phyloP scores from a whole-genome alignment of 2,888 invertebrate genomes.

The Leucophenga montana region DNA sequence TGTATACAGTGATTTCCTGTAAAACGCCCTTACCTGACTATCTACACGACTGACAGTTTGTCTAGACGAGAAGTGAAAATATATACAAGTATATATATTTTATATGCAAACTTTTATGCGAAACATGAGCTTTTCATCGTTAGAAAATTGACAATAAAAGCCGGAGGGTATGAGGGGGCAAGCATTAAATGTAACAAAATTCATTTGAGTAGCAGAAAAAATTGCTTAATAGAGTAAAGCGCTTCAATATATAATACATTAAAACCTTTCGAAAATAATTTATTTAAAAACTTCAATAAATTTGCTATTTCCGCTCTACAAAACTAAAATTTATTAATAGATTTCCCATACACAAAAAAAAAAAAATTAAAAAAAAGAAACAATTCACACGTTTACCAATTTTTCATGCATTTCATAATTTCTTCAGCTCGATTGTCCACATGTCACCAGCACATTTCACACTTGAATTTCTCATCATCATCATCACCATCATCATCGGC shows the following conservation, averaged over 20 bases:
- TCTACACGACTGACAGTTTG: neutral
- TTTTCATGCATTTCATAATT: conserved; percentile 20
- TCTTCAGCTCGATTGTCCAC: conserved; percentile 19
- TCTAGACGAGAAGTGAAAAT: conserved; percentile 40
- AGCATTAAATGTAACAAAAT: neutral
- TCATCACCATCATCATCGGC: conserved; percentile 45
- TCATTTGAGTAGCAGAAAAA: conserved; percentile 3
- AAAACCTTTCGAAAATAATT: too few species aligned
- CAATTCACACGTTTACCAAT: conserved; percentile 8
- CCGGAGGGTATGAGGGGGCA: neutral
- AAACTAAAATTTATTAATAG: too few species aligned
- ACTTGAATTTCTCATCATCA: conserved; percentile 40
- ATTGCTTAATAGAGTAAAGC: conserved; percentile 18
- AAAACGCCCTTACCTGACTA: conserved; percentile 13
- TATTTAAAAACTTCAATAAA: neutral
- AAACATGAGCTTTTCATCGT: conserved; percentile 15
- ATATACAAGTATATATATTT: neutral
- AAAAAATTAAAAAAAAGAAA: too few species aligned
- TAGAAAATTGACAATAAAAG: neutral
- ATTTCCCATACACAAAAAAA: too few species aligned
- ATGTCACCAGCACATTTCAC: conserved; percentile 53
- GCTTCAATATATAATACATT: too few species aligned
- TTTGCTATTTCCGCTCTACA: neutral
- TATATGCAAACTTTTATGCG: conserved; percentile 5
- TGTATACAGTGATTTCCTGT: conserved; percentile 30